Percentiles rank a stretch among this genome's conserved stretches.
These are phyloP conservation scores for Eupithecia pulchellata DNA, from an alignment of 2,888 invertebrate species.

Conservation along the genomic window DNA sequence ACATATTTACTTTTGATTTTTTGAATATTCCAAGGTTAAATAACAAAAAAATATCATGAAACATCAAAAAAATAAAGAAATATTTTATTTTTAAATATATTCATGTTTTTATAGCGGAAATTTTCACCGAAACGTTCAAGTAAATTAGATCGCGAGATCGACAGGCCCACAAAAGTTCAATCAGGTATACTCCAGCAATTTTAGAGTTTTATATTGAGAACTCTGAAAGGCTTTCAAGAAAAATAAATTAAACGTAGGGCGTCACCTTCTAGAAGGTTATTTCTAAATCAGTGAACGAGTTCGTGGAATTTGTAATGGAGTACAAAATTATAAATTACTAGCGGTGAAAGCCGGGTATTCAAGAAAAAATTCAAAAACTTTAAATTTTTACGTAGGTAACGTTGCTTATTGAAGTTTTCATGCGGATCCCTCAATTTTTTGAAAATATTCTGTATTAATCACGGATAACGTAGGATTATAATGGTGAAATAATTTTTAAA, in stretches of 20 bases:
- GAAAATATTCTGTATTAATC: too few relatives aligned
- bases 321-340: neutral
- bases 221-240: slow-evolving; percentile 29
- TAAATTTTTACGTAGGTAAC: too few relatives aligned
- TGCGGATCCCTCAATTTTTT: too few relatives aligned
- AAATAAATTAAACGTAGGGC: slow-evolving; percentile 30
- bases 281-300: neutral
- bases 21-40: neutral
- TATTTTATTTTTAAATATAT: neutral
- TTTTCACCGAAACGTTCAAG: slow-evolving; percentile 37
- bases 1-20: neutral
- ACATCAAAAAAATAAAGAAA: neutral
- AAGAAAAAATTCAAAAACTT: too few relatives aligned
- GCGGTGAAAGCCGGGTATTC: too few relatives aligned
- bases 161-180: slow-evolving; percentile 43
- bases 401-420: too few relatives aligned
- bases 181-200: slow-evolving; percentile 37
- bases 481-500: too few relatives aligned
- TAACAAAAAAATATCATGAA: neutral
- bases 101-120: slow-evolving; percentile 19
- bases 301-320: neutral
- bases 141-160: slow-evolving; percentile 41
- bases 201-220: slow-evolving; percentile 28
- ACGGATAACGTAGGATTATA: too few relatives aligned
- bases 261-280: neutral